A percentile compares a stretch with the other conserved stretches of the same genome.
These are phyloP conservation scores for Epirrita christyi DNA, from an alignment of 2,888 invertebrate genomes.

Conservation along the genomic window DNA sequence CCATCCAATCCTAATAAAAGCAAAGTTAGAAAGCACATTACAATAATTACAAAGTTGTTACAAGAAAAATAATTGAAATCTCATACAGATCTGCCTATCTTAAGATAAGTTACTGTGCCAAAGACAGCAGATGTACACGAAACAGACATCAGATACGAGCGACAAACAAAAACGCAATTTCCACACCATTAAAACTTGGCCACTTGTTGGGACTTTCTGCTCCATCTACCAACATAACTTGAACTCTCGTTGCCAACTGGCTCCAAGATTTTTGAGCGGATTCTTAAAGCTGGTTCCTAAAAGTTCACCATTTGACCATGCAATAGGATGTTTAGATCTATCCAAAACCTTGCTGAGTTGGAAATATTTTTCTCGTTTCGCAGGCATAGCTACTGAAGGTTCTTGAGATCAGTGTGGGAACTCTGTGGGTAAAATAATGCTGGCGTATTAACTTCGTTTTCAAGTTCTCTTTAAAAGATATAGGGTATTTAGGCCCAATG, in stretches of 20 bases:
- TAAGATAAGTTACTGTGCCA: conserved; percentile 17
- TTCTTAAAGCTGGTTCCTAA: not conserved
- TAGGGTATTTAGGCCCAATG: conserved; percentile 55
- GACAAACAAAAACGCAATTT: conserved; percentile 74
- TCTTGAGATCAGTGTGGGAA: conserved; percentile 9
- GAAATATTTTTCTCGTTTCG: conserved; percentile 14
- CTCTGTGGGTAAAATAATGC: conserved; percentile 37
- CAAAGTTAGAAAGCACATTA: conserved; percentile 14
- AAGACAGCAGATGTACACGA: conserved; percentile 57
- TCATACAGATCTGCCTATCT: not conserved
- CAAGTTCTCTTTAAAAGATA: conserved; percentile 60
- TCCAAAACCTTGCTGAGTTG: not conserved
- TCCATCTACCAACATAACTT: conserved; percentile 33
- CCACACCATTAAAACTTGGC: conserved; percentile 73
- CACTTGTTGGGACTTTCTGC: conserved; percentile 59
- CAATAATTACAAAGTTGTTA: conserved; percentile 16
- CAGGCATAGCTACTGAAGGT: conserved; percentile 14
- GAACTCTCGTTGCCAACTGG: conserved; percentile 17
- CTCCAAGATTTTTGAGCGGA: not conserved
- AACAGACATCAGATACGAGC: conserved; percentile 61
- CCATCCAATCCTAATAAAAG: conserved; percentile 10
- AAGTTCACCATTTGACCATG: not conserved
- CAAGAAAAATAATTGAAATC: conserved; percentile 11
- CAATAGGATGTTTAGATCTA: too few relatives aligned
- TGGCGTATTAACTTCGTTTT: conserved; percentile 54